phyloP scores from a whole-genome alignment of 2,113 vertebrate genomes.

The Macaca nemestrina region DNA sequence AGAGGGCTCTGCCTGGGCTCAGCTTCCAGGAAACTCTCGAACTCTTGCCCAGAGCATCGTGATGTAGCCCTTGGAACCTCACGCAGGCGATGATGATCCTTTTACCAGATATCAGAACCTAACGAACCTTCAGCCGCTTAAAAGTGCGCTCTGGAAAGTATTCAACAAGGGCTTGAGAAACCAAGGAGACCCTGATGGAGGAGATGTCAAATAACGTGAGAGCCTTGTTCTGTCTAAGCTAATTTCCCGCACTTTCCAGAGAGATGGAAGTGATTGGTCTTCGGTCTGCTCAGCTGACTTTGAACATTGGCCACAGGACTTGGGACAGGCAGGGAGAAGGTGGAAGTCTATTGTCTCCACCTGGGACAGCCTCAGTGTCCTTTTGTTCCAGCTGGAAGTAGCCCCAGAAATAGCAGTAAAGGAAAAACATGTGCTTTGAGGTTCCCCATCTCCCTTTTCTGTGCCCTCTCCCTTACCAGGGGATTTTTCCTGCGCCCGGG shows the following conservation, averaged over 20 bases:
- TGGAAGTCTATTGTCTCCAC: not conserved
- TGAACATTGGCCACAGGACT: not conserved
- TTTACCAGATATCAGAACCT: not conserved
- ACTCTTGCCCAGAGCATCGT: fast-evolving
- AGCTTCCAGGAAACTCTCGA: constrained; percentile 22
- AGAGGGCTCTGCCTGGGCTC: not conserved
- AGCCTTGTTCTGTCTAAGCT: not conserved
- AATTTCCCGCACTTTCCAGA: not conserved
- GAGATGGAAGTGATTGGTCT: not conserved
- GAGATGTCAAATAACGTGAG: not conserved
- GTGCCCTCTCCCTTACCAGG: not conserved
- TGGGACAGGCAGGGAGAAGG: fast-evolving
- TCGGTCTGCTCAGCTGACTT: not conserved
- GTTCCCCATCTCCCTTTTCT: not conserved
- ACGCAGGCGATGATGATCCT: not conserved
- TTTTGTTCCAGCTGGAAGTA: not conserved
- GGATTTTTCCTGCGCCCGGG: not conserved
- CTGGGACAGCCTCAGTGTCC: not conserved
- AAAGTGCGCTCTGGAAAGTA: not conserved
- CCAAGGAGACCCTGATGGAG: not conserved
- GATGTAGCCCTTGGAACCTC: not conserved
- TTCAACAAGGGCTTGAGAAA: not conserved
- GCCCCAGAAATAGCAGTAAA: not conserved
- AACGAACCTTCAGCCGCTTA: not conserved
- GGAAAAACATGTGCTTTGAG: no score